Conservation (phyloP, 2,797 vertebrate genomes). For the Hippocampus kuda region DNA sequence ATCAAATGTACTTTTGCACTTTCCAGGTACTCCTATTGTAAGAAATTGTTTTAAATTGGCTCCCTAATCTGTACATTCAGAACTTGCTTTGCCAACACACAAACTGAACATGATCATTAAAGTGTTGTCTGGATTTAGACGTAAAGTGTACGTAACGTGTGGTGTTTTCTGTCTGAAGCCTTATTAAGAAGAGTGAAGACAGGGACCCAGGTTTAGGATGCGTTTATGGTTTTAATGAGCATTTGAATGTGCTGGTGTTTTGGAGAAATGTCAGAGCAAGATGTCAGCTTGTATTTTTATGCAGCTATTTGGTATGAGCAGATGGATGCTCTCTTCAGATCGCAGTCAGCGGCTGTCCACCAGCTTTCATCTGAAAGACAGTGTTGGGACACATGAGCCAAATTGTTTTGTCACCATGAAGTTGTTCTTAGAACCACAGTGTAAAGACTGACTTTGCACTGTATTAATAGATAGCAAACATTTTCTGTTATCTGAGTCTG, state of each 20-base stretch:
- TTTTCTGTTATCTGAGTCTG: not conserved
- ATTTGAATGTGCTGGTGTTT: not conserved
- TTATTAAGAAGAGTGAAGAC: not conserved
- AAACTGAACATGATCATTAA: slow-evolving; percentile 72
- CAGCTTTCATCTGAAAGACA: slow-evolving; percentile 52
- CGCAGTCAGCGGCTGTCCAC: slow-evolving; percentile 57
- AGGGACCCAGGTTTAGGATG: not conserved
- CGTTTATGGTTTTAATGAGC: slow-evolving; percentile 32
- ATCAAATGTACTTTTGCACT: slow-evolving; percentile 84
- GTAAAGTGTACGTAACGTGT: not conserved
- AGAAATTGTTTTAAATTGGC: slow-evolving; percentile 77
- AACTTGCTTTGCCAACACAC: slow-evolving; percentile 83
- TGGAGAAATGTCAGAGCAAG: not conserved
- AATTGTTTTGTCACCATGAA: not conserved
- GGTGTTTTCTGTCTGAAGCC: not conserved
- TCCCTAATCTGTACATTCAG: slow-evolving; percentile 80
- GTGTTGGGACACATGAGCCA: not conserved
- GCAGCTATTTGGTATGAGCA: slow-evolving; percentile 45
- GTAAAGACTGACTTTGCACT: slow-evolving; percentile 4
- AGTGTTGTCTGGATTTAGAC: slow-evolving; percentile 60
- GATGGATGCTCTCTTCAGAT: slow-evolving; percentile 57
- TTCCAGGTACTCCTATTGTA: slow-evolving; percentile 87
- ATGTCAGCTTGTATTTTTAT: slow-evolving; percentile 20
- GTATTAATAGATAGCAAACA: slow-evolving; percentile 6
- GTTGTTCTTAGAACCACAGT: not conserved